Conservation (phyloP, 2,113 vertebrate genomes). For the Alces alces region DNA sequence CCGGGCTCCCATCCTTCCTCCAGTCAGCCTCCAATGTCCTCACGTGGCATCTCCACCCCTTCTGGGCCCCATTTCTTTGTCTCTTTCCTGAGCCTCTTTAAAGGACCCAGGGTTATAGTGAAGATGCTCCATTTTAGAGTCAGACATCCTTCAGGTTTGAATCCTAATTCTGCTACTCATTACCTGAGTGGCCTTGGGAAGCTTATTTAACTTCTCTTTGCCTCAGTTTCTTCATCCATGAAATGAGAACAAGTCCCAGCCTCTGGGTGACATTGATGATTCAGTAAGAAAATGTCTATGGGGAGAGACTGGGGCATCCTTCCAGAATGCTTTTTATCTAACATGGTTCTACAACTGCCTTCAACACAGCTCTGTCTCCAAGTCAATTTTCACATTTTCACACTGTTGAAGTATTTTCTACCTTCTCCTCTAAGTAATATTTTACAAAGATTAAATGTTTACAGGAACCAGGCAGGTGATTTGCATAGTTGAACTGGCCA, state of each 20-base stretch:
- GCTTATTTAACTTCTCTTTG: not conserved
- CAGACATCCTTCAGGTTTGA: not conserved
- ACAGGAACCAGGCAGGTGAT: not conserved
- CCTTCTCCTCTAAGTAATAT: not conserved
- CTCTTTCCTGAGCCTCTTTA: not conserved
- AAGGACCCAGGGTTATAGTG: not conserved
- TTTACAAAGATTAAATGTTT: not conserved
- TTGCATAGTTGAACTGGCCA: not conserved
- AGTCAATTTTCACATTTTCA: not conserved
- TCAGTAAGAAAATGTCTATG: not conserved
- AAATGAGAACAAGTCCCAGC: not conserved
- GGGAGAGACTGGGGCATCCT: not conserved
- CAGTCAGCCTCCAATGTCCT: not conserved
- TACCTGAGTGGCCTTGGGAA: not conserved
- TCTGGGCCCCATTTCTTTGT: not conserved
- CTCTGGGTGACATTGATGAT: not conserved
- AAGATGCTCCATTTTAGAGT: not conserved
- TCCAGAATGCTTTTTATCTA: not conserved
- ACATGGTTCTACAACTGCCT: rapidly evolving
- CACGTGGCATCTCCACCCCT: not conserved
- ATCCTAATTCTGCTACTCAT: not conserved
- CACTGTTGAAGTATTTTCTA: not conserved
- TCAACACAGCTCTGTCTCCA: not conserved
- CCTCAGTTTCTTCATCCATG: not conserved
- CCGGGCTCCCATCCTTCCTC: not conserved